Evolutionary conservation across 2,888 invertebrate genomes (phyloP).

Genomic region (Orchesella flavescens): DNA sequence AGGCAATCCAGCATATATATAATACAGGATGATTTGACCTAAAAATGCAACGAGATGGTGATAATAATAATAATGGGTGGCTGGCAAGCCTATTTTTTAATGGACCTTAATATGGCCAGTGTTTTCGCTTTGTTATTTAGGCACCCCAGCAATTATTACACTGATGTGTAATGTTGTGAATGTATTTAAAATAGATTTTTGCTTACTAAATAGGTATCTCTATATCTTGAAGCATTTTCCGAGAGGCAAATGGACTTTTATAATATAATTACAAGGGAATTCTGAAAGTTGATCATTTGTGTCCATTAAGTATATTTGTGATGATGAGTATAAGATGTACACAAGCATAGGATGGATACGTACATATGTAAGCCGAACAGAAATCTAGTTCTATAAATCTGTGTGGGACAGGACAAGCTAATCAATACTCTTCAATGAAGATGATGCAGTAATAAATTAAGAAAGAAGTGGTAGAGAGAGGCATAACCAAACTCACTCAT

Average conservation of each 20-base stretch:
- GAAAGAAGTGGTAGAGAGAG: slow-evolving; percentile 29
- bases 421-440: slow-evolving; percentile 52
- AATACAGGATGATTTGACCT: slow-evolving; percentile 29
- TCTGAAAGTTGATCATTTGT: too few relatives aligned
- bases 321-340: neutral
- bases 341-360: neutral
- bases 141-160: too few relatives aligned
- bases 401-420: slow-evolving; percentile 40
- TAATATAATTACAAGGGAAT: too few relatives aligned
- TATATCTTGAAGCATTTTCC: too few relatives aligned
- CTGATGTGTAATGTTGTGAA: too few relatives aligned
- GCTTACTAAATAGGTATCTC: too few relatives aligned
- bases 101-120: slow-evolving; percentile 38
- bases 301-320: too few relatives aligned
- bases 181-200: too few relatives aligned
- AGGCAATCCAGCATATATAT: slow-evolving; percentile 45
- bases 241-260: too few relatives aligned
- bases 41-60: slow-evolving; percentile 40
- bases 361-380: neutral
- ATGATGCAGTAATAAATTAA: slow-evolving; percentile 55
- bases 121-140: neutral
- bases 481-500: neutral
- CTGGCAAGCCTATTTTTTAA: slow-evolving; percentile 41
- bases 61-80: slow-evolving; percentile 19
- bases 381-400: slow-evolving; percentile 49